phyloP scores from a whole-genome alignment of 2,797 vertebrate species.

The Protosalanx chinensis region DNA sequence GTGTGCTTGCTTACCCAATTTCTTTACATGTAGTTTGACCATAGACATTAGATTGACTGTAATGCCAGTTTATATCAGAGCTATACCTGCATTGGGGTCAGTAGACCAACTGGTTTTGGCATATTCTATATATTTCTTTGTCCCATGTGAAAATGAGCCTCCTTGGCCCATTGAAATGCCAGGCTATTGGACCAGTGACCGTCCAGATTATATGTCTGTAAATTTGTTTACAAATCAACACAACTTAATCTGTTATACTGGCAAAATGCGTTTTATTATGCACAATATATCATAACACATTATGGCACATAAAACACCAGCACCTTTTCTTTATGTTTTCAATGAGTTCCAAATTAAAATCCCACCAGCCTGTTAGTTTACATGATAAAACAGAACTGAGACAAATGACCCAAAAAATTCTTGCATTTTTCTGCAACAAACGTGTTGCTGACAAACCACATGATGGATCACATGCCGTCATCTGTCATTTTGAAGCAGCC shows the following conservation, averaged over 20 bases:
- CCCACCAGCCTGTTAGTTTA: neutral
- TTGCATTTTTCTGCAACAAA: slow-evolving; percentile 5
- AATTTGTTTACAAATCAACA: neutral
- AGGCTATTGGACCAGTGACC: too few relatives aligned
- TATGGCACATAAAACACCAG: slow-evolving; percentile 10
- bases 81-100: too few relatives aligned
- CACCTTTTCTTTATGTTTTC: slow-evolving; percentile 8
- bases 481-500: neutral
- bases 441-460: neutral
- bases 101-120: too few relatives aligned
- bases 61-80: too few relatives aligned
- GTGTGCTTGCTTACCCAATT: neutral
- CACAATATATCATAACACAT: slow-evolving; percentile 9
- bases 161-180: too few relatives aligned
- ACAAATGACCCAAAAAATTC: neutral
- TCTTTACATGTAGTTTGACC: too few relatives aligned
- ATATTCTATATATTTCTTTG: too few relatives aligned
- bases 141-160: too few relatives aligned
- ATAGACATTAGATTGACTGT: too few relatives aligned
- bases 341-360: neutral
- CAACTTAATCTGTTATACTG: neutral
- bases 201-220: too few relatives aligned
- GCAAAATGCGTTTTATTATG: neutral
- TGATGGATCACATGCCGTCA: slow-evolving; percentile 1
- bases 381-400: neutral